phyloP scores from a whole-genome alignment of 2,797 vertebrate species.

The Galagoides demidoff region DNA sequence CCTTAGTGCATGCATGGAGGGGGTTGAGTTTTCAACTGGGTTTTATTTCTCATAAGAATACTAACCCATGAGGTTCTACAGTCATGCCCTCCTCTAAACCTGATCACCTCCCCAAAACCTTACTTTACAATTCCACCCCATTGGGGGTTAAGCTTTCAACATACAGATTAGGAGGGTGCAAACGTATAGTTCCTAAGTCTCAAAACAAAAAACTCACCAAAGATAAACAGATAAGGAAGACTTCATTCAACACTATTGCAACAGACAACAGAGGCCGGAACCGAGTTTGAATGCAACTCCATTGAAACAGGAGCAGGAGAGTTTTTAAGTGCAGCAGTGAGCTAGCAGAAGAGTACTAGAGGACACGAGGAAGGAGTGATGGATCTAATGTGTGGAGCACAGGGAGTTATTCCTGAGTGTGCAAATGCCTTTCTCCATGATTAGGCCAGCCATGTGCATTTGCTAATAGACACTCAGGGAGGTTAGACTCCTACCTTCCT shows the following conservation, averaged over 20 bases:
- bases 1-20: not conserved
- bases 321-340: not conserved
- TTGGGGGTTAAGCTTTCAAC: not conserved
- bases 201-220: not conserved
- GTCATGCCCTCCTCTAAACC: not conserved
- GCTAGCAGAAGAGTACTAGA: not conserved
- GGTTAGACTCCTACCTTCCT: not conserved
- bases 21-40: not conserved
- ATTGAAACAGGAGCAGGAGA: not conserved
- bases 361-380: not conserved
- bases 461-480: not conserved
- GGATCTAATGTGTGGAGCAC: not conserved
- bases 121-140: not conserved
- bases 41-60: not conserved
- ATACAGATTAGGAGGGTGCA: not conserved
- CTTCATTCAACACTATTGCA: not conserved
- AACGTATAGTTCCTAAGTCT: not conserved
- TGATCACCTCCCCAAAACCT: not conserved
- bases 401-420: not conserved
- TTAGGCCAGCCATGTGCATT: not conserved
- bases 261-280: not conserved
- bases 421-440: not conserved
- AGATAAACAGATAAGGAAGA: not conserved
- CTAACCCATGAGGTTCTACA: not conserved
- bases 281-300: not conserved